Base-by-base conservation (phyloP, 1,140 invertebrate genomes). In the Oscheius sp. region DNA sequence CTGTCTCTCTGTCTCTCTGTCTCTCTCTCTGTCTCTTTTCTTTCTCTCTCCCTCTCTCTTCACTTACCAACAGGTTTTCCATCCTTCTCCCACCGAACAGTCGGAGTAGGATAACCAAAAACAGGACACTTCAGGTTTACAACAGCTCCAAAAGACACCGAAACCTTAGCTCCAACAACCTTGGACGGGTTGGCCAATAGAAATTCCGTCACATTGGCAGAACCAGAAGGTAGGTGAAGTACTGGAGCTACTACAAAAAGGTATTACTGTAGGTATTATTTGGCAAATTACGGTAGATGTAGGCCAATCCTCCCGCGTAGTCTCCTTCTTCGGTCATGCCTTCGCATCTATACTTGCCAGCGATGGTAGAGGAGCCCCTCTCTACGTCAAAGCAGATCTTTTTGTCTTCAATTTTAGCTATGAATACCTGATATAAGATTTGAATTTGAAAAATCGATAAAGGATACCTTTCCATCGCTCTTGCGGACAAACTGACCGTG, bases 331-430 rank as follows among this genome's bases (percentile, higher is more conserved):
- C 20, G 3, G 67, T 68, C 23, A 49, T 49, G 4, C 58, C 55
- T 49, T 68, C 67, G 45, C 67, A 68, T 15, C 45, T 49, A 49
- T 68, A 68, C 34, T 35, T 59, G 29, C 67, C 67, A 7, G 67
- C 52, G 2, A 68, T 38, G 15, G 13, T 34, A 1, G 36, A 49
- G 32, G 32, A 23, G 3, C 23, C 67, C 45, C 45, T 68, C 0
- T 38, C 67, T 2, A 59, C 55, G 15, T 68, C 52, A 4, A 68
- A 36, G 20, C 36, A 58, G 0, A 59, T 55, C 15, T 68, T 45
- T n/a, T 34, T 55, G 1, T 49, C 49, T n/a, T 59, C 35, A 1
- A 68, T 10, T 13, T 23, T 42, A 7, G 34, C 67, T 10, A 20
- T 23, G 32, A 68, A 59, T 3, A 46, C 49, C 67, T 68, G 31